These are phyloP conservation scores for Piscicola geometra DNA, from an alignment of 2,888 invertebrate species.

Conservation along the genomic window DNA sequence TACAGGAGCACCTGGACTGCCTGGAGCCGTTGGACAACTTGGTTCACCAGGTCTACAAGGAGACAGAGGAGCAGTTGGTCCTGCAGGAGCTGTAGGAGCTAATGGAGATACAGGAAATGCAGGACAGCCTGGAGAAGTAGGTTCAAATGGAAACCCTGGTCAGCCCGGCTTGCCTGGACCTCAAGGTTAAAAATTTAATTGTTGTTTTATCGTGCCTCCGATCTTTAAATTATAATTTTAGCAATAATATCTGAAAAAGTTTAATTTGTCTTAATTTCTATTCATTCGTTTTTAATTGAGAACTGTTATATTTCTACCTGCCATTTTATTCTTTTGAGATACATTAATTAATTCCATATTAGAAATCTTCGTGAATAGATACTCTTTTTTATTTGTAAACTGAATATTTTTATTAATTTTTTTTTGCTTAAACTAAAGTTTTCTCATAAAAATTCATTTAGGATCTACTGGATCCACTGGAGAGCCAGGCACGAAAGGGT, in stretches of 20 bases:
- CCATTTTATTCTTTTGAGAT: no score
- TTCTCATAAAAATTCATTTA: neutral
- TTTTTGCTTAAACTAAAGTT: neutral
- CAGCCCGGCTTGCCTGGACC: slow-evolving; percentile 28
- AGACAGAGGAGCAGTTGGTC: slow-evolving; percentile 32
- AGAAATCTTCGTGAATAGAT: no score
- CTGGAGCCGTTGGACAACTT: slow-evolving; percentile 27
- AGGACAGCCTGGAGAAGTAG: slow-evolving; percentile 46
- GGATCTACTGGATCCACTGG: slow-evolving; percentile 27
- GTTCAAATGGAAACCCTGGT: slow-evolving; percentile 24
- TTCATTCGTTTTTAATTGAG: no score
- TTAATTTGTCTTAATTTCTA: no score
- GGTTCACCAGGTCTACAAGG: slow-evolving; percentile 36
- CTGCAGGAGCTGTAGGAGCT: slow-evolving; percentile 26
- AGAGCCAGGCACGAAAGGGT: slow-evolving; percentile 28
- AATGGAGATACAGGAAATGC: slow-evolving; percentile 29
- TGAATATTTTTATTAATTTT: no score
- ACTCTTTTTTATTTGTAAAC: no score
- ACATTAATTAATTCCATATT: no score
- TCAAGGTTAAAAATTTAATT: slow-evolving; percentile 17
- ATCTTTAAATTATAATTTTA: no score
- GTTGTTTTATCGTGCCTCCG: neutral
- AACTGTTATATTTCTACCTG: no score
- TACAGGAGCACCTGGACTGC: slow-evolving; percentile 26
- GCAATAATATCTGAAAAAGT: no score